phyloP scores from a whole-genome alignment of 1,140 invertebrate genomes.

The Lasioglossum baleicum region DNA sequence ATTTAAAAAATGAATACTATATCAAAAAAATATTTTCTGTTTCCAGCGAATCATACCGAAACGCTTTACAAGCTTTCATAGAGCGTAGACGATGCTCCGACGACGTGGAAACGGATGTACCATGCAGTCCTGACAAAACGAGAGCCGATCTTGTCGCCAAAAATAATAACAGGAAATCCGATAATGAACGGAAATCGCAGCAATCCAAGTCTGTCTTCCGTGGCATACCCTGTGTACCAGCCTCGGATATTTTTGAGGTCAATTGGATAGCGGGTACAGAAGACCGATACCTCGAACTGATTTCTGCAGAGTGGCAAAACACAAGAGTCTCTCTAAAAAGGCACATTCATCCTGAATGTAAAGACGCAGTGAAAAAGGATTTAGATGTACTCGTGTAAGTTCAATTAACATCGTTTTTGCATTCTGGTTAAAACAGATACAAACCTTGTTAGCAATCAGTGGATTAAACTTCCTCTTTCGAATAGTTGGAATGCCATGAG shows the following conservation, averaged over 20 bases:
- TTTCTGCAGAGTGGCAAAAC: conserved; percentile 72
- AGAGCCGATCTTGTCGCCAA: conserved; percentile 50
- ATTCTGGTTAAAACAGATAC: too few species aligned
- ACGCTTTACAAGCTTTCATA: conserved; percentile 69
- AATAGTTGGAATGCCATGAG: too few species aligned
- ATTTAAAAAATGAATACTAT: too few species aligned
- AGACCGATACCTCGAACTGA: conserved; percentile 66
- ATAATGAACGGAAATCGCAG: conserved; percentile 38
- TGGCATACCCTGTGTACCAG: conserved; percentile 59
- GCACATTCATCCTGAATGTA: conserved; percentile 62
- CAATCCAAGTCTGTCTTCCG: conserved; percentile 38
- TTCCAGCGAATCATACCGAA: conserved; percentile 69
- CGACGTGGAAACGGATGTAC: conserved; percentile 26
- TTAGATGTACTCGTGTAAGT: conserved; percentile 67
- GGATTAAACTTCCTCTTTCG: too few species aligned
- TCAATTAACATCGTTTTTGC: not conserved
- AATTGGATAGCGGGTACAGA: conserved; percentile 70
- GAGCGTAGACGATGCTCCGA: conserved; percentile 53
- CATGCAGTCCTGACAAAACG: conserved; percentile 58
- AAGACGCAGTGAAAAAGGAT: conserved; percentile 64
- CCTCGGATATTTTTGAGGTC: conserved; percentile 69
- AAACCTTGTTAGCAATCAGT: too few species aligned
- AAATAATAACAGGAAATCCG: conserved; percentile 43
- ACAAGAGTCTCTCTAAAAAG: conserved; percentile 66
- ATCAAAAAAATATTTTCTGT: not conserved